phyloP scores from a whole-genome alignment of 30 jellyfish, hydroid and myxozoan genomes.

The Catostylus mosaicus region DNA sequence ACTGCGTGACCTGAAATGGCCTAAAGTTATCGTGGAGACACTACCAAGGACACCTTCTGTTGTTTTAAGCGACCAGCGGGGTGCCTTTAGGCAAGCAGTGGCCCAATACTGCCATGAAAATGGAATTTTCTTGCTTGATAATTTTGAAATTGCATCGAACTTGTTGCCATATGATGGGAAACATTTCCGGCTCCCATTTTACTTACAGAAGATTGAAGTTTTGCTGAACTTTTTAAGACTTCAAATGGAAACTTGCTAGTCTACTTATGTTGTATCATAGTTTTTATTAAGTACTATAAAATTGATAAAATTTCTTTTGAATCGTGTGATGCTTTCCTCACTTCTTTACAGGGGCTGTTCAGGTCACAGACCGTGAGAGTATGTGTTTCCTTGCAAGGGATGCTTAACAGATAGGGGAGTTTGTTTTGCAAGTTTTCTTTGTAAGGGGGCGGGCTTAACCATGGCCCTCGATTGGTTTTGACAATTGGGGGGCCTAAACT shows the following conservation, averaged over 20 bases:
- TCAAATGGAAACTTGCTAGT: not conserved
- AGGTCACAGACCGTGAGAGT: too few relatives aligned
- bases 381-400: too few relatives aligned
- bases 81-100: constrained; percentile 27
- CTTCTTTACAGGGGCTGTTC: too few relatives aligned
- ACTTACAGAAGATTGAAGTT: constrained; percentile 46
- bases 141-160: constrained; percentile 19
- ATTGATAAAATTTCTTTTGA: too few relatives aligned
- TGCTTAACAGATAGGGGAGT: too few relatives aligned
- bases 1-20: constrained; percentile 53
- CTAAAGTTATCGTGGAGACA: constrained; percentile 67
- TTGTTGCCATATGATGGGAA: constrained; percentile 68
- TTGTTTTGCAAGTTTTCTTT: too few relatives aligned
- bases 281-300: too few relatives aligned
- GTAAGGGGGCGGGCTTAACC: too few relatives aligned
- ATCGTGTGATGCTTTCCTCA: too few relatives aligned
- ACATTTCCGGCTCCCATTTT: constrained; percentile 46
- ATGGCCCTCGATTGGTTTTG: too few relatives aligned
- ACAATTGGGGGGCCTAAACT: too few relatives aligned
- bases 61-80: constrained; percentile 38
- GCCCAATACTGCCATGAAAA: constrained; percentile 6
- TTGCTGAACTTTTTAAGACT: constrained; percentile 37
- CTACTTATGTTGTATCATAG: too few relatives aligned
- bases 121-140: constrained; percentile 38
- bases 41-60: constrained; percentile 61